Percentiles rank a stretch among this genome's conserved stretches.
phyloP scores from a whole-genome alignment of 2,797 vertebrate species.

The Acanthis flammea region DNA sequence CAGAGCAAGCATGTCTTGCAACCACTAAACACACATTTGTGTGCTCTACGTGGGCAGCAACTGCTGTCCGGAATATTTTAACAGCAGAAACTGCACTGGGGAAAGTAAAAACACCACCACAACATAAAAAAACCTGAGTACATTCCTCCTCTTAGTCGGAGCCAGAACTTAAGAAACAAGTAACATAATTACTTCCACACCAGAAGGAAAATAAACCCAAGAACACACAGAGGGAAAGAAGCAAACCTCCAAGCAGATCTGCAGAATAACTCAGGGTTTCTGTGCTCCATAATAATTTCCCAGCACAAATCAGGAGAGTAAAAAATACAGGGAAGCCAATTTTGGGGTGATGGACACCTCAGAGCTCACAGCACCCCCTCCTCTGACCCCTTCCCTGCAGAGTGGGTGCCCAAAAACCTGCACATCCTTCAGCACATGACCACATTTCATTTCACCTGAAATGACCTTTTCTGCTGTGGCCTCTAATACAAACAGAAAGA shows the following conservation, averaged over 20 bases:
- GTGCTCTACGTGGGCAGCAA: constrained; percentile 26
- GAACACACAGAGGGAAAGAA: neutral
- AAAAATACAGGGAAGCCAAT: neutral
- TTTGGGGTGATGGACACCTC: neutral
- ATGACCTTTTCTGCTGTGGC: neutral
- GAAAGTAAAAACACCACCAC: neutral
- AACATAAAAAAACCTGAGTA: neutral
- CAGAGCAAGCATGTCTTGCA: neutral
- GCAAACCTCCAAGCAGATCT: neutral
- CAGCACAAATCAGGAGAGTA: neutral
- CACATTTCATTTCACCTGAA: neutral
- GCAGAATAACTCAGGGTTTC: neutral
- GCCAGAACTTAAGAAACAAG: constrained; percentile 1
- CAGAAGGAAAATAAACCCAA: constrained; percentile 15
- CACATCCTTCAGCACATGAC: accelerated
- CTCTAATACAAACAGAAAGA: neutral
- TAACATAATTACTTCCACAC: neutral
- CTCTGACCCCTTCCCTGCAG: neutral
- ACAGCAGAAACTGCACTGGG: neutral
- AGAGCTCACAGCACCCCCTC: neutral
- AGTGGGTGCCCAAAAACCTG: neutral
- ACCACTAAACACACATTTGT: constrained; percentile 34
- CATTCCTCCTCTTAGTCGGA: neutral
- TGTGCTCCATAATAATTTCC: neutral
- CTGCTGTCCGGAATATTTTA: neutral